phyloP scores from a whole-genome alignment of 2,113 vertebrate genomes.

The Eonycteris spelaea region DNA sequence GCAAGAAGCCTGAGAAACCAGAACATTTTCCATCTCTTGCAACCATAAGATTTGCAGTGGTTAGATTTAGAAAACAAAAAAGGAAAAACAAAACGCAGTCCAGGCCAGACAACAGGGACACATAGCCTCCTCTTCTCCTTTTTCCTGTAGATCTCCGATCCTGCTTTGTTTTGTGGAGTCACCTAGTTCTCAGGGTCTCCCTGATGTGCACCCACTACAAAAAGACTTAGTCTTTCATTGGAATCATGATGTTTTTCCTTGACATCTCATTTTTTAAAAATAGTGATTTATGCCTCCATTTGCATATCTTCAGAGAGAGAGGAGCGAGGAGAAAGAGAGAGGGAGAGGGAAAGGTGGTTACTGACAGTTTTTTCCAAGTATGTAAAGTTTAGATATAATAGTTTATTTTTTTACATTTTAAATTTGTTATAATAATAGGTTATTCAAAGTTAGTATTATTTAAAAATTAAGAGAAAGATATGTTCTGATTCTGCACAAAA shows the following conservation, averaged over 20 bases:
- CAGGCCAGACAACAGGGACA: background rate
- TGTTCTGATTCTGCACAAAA: background rate
- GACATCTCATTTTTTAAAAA: background rate
- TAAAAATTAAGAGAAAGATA: background rate
- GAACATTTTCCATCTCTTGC: background rate
- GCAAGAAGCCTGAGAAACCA: background rate
- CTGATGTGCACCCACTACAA: background rate
- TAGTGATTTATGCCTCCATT: background rate
- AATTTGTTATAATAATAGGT: background rate
- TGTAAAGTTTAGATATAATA: background rate
- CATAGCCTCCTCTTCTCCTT: too few species aligned
- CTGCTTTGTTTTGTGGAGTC: background rate
- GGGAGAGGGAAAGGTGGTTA: background rate
- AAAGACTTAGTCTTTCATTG: background rate
- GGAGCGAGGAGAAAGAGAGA: background rate
- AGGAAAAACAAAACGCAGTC: background rate
- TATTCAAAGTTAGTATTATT: background rate
- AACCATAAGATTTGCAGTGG: background rate
- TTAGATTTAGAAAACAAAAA: background rate
- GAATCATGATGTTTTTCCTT: background rate
- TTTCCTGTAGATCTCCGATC: background rate
- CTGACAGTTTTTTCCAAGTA: background rate
- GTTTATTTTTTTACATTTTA: background rate
- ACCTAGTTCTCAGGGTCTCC: background rate
- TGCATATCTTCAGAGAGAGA: background rate